Percentiles rank a stretch among this genome's conserved stretches.
Evolutionary conservation across 2,797 vertebrate genomes (phyloP).

Genomic region (Periophthalmus magnuspinnatus): DNA sequence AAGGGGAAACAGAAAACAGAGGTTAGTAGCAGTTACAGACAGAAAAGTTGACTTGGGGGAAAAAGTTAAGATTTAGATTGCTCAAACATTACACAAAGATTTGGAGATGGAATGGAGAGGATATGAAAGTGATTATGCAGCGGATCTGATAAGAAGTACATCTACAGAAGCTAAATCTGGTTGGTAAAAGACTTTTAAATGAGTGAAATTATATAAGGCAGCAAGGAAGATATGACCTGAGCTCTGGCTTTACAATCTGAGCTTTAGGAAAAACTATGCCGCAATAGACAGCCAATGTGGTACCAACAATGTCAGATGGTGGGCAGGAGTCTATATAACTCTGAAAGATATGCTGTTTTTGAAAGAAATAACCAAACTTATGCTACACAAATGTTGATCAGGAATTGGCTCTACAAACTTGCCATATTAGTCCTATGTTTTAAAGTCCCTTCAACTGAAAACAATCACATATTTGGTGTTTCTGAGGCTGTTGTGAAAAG

Average conservation of each 20-base stretch:
- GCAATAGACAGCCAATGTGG: background rate
- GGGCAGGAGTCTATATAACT: too few species aligned
- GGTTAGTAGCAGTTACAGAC: conserved; percentile 37
- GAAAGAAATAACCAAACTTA: too few species aligned
- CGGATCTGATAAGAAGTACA: background rate
- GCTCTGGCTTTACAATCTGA: background rate
- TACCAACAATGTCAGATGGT: background rate
- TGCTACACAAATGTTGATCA: too few species aligned
- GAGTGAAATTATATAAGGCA: background rate
- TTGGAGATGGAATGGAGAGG: background rate
- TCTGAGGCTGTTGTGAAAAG: too few species aligned
- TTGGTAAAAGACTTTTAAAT: background rate
- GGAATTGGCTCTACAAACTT: too few species aligned
- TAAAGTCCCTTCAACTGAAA: too few species aligned
- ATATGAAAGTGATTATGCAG: background rate
- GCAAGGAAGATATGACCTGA: background rate
- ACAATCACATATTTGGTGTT: too few species aligned
- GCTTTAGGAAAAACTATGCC: background rate
- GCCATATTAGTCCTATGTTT: too few species aligned
- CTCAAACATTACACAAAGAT: background rate
- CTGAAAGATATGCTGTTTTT: too few species aligned
- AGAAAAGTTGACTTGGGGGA: background rate
- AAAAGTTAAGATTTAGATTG: background rate
- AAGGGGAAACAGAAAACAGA: conserved; percentile 16
- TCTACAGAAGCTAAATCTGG: background rate